Conservation (phyloP, 2,888 invertebrate species). For the Sesamia inferens region DNA sequence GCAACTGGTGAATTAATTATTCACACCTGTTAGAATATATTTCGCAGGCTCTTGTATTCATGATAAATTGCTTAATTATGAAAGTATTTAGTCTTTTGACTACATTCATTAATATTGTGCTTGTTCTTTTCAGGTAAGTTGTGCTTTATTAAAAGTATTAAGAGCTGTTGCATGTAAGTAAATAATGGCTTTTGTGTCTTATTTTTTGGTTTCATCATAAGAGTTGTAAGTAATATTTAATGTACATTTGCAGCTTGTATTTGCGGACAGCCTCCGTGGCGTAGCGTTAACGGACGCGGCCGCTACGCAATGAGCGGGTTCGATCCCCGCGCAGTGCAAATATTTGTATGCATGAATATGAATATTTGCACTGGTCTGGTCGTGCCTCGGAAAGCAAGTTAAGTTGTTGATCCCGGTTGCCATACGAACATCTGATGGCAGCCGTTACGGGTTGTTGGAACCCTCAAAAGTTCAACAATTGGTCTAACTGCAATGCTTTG, state of each 20-base stretch:
- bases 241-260: neutral
- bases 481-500: too few relatives aligned
- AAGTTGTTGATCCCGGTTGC: too few relatives aligned
- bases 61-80: conserved; percentile 35
- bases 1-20: conserved; percentile 50
- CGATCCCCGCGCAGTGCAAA: too few relatives aligned
- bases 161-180: neutral
- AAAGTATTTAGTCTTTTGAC: conserved; percentile 24
- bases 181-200: neutral
- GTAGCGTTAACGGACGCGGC: too few relatives aligned
- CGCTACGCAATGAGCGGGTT: too few relatives aligned
- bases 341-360: too few relatives aligned
- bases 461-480: too few relatives aligned
- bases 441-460: too few relatives aligned
- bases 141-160: neutral
- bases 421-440: too few relatives aligned
- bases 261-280: too few relatives aligned
- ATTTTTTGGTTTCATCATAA: neutral
- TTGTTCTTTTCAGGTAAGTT: conserved; percentile 63
- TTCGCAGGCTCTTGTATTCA: conserved; percentile 18
- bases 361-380: too few relatives aligned
- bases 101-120: conserved; percentile 30
- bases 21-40: conserved; percentile 45
- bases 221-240: neutral
- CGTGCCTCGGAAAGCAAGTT: too few relatives aligned